Evolutionary conservation across 2,113 vertebrate genomes (phyloP).

Genomic region (Hippocampus abdominalis): DNA sequence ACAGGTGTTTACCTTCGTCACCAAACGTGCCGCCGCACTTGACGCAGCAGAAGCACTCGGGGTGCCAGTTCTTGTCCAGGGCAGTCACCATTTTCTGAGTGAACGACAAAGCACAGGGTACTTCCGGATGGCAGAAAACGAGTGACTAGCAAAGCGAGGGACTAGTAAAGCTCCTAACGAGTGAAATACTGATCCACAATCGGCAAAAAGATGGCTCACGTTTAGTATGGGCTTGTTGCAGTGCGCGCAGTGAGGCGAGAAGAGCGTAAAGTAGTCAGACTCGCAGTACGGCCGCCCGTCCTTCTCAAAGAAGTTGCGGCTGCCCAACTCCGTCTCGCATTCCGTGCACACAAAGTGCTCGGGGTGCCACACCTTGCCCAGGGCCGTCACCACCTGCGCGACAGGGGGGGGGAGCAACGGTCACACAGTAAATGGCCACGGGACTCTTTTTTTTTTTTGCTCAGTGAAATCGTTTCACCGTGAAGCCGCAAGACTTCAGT

Average conservation of each 20-base stretch:
- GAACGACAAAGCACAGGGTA: neutral
- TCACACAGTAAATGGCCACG: neutral
- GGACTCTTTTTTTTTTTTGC: no score
- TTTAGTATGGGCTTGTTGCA: slow-evolving; percentile 88
- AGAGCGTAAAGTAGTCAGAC: slow-evolving; percentile 85
- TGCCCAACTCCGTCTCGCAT: slow-evolving; percentile 82
- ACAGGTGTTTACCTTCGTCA: slow-evolving; percentile 79
- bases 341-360: slow-evolving; percentile 87
- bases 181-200: neutral
- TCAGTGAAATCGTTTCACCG: no score
- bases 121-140: no score
- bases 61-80: slow-evolving; percentile 90
- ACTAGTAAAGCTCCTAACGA: neutral
- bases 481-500: no score
- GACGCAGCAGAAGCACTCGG: slow-evolving; percentile 89
- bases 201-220: slow-evolving; percentile 58
- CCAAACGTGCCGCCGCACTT: slow-evolving; percentile 84
- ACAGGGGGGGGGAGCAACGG: neutral
- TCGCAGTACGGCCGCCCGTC: slow-evolving; percentile 87
- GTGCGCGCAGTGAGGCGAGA: slow-evolving; percentile 85
- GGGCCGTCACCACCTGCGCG: slow-evolving; percentile 82
- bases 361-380: slow-evolving; percentile 87
- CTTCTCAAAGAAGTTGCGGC: slow-evolving; percentile 91
- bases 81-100: slow-evolving; percentile 89
- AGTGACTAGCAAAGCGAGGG: no score